Evolutionary conservation across 2,888 invertebrate genomes (phyloP), one percentile per base, ranked within the genome.

Genomic region (Athrips mouffetella): DNA sequence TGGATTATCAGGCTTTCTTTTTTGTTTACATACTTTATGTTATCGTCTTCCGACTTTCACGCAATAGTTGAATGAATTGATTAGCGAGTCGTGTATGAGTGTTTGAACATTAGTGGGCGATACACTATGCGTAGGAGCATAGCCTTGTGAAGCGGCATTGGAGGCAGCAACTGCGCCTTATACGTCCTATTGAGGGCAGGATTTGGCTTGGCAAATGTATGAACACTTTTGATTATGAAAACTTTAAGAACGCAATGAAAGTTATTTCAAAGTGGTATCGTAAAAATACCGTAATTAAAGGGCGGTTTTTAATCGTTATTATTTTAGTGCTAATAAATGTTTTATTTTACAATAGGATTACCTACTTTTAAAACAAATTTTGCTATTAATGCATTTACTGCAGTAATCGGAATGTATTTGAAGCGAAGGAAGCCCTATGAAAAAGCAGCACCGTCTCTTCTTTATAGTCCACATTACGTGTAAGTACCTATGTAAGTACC

Each of bases 91-190:
- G 5, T 10, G 3, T 3, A 10, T 2, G 6, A 20, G 21, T 47
- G 42, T 50, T 50, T 42, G 46, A 41, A 11, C 29, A 49, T n/a
- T 20, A 33, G 46, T 55, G 47, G 58, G 58, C 52, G 56, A 51
- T 16, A n/a, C 27, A 5, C 1, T 16, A 40, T 44, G 51, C 48
- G 47, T 51, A 23, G 48, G 48, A 13, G 48, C 44, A 20, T 13
- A 54, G 52, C 58, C 55, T 56, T 51, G 53, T 48, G 25, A 45
- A 52, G 54, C 55, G 71, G 73, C 76, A 75, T 76, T 80, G 79
- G 70, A 61, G 51, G 58, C 61, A 56, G 58, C 53, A 57, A 59
- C 59, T 63, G 58, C 54, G 56, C 80, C 79, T 72, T 78, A 71
- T 77, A 73, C 51, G 76, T 73, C 54, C 58, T 63, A 66, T 66